These are phyloP conservation scores for Cranoglanis bouderius DNA, from an alignment of 2,113 vertebrate genomes.

Conservation along the genomic window DNA sequence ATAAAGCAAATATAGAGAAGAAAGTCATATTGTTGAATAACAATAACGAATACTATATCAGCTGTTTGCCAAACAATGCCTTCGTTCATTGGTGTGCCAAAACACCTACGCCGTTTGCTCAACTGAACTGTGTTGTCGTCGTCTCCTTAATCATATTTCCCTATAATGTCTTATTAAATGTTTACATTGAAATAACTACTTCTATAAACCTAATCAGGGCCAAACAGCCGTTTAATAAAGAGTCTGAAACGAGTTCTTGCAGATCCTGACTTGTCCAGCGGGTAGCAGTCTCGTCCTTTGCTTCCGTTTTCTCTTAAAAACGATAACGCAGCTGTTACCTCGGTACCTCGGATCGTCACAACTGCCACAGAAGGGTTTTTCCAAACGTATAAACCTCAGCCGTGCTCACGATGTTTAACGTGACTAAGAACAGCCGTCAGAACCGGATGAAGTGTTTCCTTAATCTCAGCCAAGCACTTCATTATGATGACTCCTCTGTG, in stretches of 20 bases:
- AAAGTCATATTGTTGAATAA: not conserved
- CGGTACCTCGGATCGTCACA: not conserved
- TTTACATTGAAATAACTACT: not conserved
- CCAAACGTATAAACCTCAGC: not conserved
- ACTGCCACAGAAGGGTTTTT: not conserved
- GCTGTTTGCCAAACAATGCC: too few relatives aligned
- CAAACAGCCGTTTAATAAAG: not conserved
- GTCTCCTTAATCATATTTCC: not conserved
- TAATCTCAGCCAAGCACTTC: slow-evolving; percentile 51
- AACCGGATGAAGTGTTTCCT: slow-evolving; percentile 36
- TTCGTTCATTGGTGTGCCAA: not conserved
- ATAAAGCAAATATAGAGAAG: not conserved
- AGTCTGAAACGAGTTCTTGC: not conserved
- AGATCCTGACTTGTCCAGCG: slow-evolving; percentile 25
- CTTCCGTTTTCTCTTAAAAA: not conserved
- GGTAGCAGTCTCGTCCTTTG: not conserved
- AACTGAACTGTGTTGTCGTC: not conserved
- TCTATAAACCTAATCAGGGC: not conserved
- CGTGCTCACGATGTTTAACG: not conserved
- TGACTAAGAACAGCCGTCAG: not conserved
- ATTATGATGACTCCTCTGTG: slow-evolving; percentile 8
- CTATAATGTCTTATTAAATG: not conserved
- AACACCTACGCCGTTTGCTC: not conserved
- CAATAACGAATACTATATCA: too few relatives aligned
- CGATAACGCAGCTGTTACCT: not conserved